phyloP scores from a whole-genome alignment of 2,888 invertebrate genomes.

The Chromoteleia sp. region DNA sequence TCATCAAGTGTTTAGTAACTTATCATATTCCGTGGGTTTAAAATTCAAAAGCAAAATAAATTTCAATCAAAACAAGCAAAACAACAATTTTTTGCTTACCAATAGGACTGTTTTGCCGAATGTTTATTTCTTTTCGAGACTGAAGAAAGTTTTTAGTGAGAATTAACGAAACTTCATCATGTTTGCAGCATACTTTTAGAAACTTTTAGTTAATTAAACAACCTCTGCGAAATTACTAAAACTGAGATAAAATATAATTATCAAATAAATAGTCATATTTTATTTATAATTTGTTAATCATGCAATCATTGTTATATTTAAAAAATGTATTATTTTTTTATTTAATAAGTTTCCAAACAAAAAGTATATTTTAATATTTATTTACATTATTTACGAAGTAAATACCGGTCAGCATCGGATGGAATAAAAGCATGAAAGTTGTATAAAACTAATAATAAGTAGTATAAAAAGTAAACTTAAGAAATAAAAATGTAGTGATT shows the following conservation, averaged over 20 bases:
- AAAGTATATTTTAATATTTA: no score
- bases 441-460: no score
- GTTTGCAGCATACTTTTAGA: conserved; percentile 25
- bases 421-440: no score
- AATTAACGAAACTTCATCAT: conserved; percentile 41
- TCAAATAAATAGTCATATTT: background rate
- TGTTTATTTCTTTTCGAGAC: conserved; percentile 22
- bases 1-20: conserved; percentile 39
- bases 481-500: no score
- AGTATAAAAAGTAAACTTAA: no score
- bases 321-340: no score
- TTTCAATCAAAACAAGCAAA: conserved; percentile 16
- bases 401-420: no score
- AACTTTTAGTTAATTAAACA: conserved; percentile 30
- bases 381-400: no score
- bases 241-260: conserved; percentile 6
- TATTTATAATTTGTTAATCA: background rate
- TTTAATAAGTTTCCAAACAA: no score
- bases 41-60: conserved; percentile 31
- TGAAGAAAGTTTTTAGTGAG: conserved; percentile 44
- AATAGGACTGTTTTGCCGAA: conserved; percentile 20
- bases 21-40: conserved; percentile 22
- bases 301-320: background rate
- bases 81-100: conserved; percentile 26
- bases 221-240: conserved; percentile 1